Conservation (phyloP, 2,113 vertebrate species). For the Raja brachyura region DNA sequence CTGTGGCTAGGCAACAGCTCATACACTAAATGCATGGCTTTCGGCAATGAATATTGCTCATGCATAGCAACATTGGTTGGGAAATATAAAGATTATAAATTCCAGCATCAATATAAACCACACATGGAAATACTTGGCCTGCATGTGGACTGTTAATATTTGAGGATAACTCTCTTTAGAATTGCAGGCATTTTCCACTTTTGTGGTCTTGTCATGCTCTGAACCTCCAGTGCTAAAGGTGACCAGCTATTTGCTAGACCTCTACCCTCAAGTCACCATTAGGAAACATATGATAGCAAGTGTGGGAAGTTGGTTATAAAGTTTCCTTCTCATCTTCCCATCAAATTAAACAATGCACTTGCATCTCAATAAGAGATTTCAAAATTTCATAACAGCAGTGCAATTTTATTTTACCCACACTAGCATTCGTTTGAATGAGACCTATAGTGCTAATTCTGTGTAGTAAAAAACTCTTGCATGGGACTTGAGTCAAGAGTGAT, state of each 20-base stretch:
- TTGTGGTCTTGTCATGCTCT: neutral
- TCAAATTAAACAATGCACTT: neutral
- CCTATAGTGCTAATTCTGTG: neutral
- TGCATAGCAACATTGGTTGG: slow-evolving; percentile 1
- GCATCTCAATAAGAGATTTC: too few relatives aligned
- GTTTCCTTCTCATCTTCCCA: neutral
- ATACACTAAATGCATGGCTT: neutral
- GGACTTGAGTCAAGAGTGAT: neutral
- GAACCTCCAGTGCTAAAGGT: neutral
- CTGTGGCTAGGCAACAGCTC: neutral
- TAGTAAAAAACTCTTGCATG: neutral
- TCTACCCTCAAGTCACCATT: neutral
- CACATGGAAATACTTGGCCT: neutral
- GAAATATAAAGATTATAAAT: slow-evolving; percentile 19
- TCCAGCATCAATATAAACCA: slow-evolving; percentile 18
- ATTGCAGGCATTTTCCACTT: neutral
- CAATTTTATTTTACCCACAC: neutral
- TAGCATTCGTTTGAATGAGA: neutral
- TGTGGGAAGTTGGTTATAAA: neutral
- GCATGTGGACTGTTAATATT: neutral
- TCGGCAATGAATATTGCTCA: slow-evolving; percentile 26
- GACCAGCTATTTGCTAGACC: neutral
- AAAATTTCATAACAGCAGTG: neutral
- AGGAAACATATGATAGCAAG: neutral
- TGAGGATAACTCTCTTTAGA: neutral